phyloP scores from a whole-genome alignment of 2,888 invertebrate species.

The Watsonalla binaria region DNA sequence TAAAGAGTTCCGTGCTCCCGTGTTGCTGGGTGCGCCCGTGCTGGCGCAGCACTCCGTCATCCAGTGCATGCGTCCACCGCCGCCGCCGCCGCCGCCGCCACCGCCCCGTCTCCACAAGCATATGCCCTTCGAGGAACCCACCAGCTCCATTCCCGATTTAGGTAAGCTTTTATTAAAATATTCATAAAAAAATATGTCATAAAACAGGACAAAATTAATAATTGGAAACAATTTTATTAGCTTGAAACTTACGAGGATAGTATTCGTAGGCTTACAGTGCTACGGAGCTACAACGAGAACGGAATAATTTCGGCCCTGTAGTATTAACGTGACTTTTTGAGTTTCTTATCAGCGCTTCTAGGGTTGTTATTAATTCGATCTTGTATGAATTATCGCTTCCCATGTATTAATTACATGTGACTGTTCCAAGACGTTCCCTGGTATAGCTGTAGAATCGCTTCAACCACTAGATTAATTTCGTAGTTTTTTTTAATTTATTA shows the following conservation, averaged over 20 bases:
- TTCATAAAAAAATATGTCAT: neutral
- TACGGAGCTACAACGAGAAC: neutral
- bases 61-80: slow-evolving; percentile 75
- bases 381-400: too few species aligned
- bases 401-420: too few species aligned
- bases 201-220: slow-evolving; percentile 5
- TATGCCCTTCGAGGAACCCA: slow-evolving; percentile 86
- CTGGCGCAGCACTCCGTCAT: slow-evolving; percentile 65
- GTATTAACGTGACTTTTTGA: too few species aligned
- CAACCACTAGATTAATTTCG: too few species aligned
- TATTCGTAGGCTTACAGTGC: neutral
- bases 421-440: too few species aligned
- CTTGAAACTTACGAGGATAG: too few species aligned
- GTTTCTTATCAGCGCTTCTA: too few species aligned
- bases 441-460: too few species aligned
- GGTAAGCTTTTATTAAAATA: slow-evolving; percentile 78
- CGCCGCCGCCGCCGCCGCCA: slow-evolving; percentile 73
- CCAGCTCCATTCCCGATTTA: slow-evolving; percentile 92
- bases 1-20: slow-evolving; percentile 71
- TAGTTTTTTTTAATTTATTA: too few species aligned
- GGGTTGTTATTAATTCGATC: too few species aligned
- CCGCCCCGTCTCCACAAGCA: slow-evolving; percentile 71
- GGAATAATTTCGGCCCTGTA: neutral
- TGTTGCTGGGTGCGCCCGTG: slow-evolving; percentile 55
- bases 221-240: too few species aligned